Evolutionary conservation across 1,140 invertebrate genomes (phyloP).

Genomic region (Sarcophaga bullata): DNA sequence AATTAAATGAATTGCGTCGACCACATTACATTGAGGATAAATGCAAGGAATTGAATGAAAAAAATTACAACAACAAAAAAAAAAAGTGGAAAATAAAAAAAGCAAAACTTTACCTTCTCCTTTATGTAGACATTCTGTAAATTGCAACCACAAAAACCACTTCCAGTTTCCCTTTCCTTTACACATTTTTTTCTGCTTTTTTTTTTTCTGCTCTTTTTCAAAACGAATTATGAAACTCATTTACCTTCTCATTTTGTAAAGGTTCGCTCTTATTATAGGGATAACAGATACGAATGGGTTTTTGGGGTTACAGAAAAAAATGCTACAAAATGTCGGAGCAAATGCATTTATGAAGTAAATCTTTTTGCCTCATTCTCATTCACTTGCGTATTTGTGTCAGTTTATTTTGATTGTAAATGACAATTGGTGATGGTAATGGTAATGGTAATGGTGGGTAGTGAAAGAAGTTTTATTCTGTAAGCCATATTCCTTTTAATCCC

Average conservation of each 20-base stretch:
- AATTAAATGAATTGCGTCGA: slow-evolving; percentile 14
- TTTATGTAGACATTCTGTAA: neutral
- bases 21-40: neutral
- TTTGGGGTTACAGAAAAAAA: too few relatives aligned
- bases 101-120: too few relatives aligned
- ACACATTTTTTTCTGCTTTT: too few relatives aligned
- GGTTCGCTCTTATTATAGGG: neutral
- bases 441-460: too few relatives aligned
- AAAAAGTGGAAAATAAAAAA: too few relatives aligned
- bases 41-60: neutral
- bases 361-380: too few relatives aligned
- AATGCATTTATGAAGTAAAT: too few relatives aligned
- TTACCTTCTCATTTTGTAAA: neutral
- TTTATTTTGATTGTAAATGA: too few relatives aligned
- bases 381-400: too few relatives aligned
- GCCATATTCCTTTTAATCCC: neutral
- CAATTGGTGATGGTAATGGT: too few relatives aligned
- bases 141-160: slow-evolving; percentile 10
- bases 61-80: neutral
- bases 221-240: slow-evolving; percentile 4
- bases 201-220: neutral
- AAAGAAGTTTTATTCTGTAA: too few relatives aligned
- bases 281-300: neutral
- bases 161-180: neutral
- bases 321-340: too few relatives aligned